Evolutionary conservation across 2,888 invertebrate species (phyloP), one percentile per base, ranked within the genome.

Genomic region (Steinernema hermaphroditum): DNA sequence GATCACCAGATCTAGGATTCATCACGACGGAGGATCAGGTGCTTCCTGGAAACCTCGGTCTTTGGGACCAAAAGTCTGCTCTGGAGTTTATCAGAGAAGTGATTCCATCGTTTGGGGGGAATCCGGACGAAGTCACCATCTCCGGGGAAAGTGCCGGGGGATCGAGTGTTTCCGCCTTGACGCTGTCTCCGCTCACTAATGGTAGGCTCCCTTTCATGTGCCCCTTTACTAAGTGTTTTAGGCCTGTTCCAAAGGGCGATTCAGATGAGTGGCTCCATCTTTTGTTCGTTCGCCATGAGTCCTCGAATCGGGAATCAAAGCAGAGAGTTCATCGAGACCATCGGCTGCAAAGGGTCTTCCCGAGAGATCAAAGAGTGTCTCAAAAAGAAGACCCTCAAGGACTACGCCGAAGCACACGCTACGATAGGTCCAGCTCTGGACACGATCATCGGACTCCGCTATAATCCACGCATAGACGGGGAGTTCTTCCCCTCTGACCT

Each of bases 141-240:
- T 71, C 73, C 37, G 78, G 78, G 14, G 75, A 78, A 9, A 75
- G 77, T 1, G 62, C 73, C 1, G 78, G 78, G 0, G 78, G 73
- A 12, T 70, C 74, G 12, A 41, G 70, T 6, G 77, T 74, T 14
- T 72, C 74, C 16, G 41, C 74, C 4, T 44, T 78, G 32, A 71
- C 74, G 9, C 27, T 77, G 16, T 75, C 75, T 19, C 74, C 78
- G 2, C 68, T 24, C 32, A 57, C 68, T 19, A 41, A 62, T 32
- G 32, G 29, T 50, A 22, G 24, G 50, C 12, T n/a, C n/a, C n/a
- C n/a, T n/a, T n/a, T n/a, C n/a, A n/a, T n/a, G n/a, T n/a, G n/a
- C n/a, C n/a, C n/a, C n/a, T n/a, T n/a, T n/a, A n/a, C n/a, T n/a
- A n/a, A n/a, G n/a, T n/a, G n/a, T n/a, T 50, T 50, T 22, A 71